These are phyloP conservation scores for Podarcis cretensis DNA, from an alignment of 2,113 vertebrate species.

Conservation along the genomic window DNA sequence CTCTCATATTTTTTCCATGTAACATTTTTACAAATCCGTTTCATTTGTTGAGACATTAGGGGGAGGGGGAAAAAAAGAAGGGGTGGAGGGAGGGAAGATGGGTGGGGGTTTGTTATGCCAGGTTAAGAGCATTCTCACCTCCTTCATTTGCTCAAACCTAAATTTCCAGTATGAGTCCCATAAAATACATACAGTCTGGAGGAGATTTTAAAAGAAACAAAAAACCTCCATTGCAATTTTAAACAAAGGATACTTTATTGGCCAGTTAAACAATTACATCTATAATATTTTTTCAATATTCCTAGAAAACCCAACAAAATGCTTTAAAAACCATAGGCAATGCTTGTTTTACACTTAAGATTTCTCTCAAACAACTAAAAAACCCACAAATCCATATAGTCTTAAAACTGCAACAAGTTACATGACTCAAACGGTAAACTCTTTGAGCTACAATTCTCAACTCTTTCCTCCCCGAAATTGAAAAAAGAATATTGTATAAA, in stretches of 20 bases:
- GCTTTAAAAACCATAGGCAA: conserved; percentile 57
- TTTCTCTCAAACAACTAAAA: conserved; percentile 56
- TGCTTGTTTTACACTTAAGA: conserved; percentile 36
- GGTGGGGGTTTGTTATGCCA: too few species aligned
- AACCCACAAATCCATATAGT: conserved; percentile 35
- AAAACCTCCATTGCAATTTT: conserved; percentile 21
- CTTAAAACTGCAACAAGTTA: conserved; percentile 62
- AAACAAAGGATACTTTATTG: conserved; percentile 71
- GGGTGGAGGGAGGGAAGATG: too few species aligned
- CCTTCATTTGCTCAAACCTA: too few species aligned
- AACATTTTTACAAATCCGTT: too few species aligned
- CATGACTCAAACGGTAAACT: conserved; percentile 56
- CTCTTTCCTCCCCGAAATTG: background rate
- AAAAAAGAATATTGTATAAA: conserved; percentile 48
- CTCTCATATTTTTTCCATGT: too few species aligned
- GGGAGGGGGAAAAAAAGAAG: too few species aligned
- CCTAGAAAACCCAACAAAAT: conserved; percentile 62
- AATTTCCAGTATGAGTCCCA: background rate
- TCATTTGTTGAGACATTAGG: too few species aligned
- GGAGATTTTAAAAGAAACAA: background rate
- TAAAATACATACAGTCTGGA: background rate
- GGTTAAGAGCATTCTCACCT: too few species aligned
- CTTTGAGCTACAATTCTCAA: conserved; percentile 57
- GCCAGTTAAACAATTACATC: conserved; percentile 62
- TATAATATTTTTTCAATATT: conserved; percentile 63